Base-by-base conservation (phyloP, 2,888 invertebrate genomes). In the Trichopoda pennipes region DNA sequence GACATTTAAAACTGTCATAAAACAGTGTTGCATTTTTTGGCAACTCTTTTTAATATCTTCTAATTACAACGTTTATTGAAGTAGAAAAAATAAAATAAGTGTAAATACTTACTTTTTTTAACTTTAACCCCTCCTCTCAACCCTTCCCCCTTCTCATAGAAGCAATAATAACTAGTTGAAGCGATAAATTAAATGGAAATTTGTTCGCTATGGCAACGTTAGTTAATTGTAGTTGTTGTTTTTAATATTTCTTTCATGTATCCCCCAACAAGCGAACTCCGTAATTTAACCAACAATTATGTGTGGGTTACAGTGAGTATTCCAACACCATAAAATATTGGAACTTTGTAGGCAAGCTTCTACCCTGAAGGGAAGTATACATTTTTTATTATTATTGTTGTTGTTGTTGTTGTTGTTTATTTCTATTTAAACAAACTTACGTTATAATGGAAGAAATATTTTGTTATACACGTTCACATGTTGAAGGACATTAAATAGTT, bases 401-500 rank as follows among this genome's bases (percentile, higher is more conserved):
- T 32, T 32, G 32, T 32, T 32, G 32, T 32, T 32, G 3, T 32
- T 32, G 3, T 14, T 42, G 6, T 42, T 32, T 38, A 16, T 55
- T 56, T 56, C 7, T 38, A 42, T 42, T 38, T 49, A 51, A 7
- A 23, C 19, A 35, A 73, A 42, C 35, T 16, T 35, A 60, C n/a
- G 21, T 58, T 58, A 49, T 19, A 28, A 55, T 55, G 47, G 28
- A 17, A 63, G 64, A 42, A 23, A n/a, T n/a, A 16, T 64, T n/a
- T 44, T 58, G 28, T 47, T 61, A 28, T 28, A 28, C 3, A 28
- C 8, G 66, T 80, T n/a, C n/a, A n/a, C n/a, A 38, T 68, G 35
- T 23, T 69, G 80, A 80, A 80, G 80, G 80, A 80, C 72, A 81
- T 77, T 60, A 72, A 72, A 47, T n/a, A 64, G 51, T 32, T 28